These are phyloP conservation scores for Ostrea edulis DNA, from an alignment of 1,140 invertebrate genomes.

Conservation along the genomic window DNA sequence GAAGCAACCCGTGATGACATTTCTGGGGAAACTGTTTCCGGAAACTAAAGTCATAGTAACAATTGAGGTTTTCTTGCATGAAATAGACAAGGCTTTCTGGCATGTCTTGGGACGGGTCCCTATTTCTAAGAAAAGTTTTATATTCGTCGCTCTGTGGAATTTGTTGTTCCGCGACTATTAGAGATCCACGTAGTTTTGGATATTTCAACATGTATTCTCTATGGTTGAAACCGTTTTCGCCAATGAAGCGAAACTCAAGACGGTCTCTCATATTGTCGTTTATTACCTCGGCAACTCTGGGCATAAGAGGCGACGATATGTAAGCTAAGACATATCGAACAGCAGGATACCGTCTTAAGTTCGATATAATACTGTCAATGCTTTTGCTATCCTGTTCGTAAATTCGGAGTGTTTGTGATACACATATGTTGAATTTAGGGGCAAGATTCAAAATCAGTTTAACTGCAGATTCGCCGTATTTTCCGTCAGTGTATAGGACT, in stretches of 20 bases:
- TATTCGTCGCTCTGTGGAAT: constrained; percentile 31
- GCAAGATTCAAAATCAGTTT: not conserved
- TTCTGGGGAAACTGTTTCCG: constrained; percentile 17
- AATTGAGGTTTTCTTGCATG: constrained; percentile 31
- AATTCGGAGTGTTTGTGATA: constrained; percentile 33
- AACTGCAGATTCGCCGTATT: constrained; percentile 42
- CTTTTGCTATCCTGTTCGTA: not conserved
- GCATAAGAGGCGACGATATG: constrained; percentile 35
- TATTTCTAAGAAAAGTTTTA: constrained; percentile 32
- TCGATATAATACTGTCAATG: not conserved
- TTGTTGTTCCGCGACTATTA: constrained; percentile 42
- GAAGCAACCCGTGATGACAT: constrained; percentile 28
- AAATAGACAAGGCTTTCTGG: constrained; percentile 41
- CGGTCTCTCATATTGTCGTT: not conserved
- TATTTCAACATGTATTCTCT: constrained; percentile 6
- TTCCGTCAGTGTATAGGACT: constrained; percentile 32
- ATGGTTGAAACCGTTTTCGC: constrained; percentile 8
- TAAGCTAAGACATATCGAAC: constrained; percentile 21
- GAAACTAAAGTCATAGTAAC: constrained; percentile 47
- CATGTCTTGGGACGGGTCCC: not conserved
- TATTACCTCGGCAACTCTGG: constrained; percentile 1
- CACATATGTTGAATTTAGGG: constrained; percentile 36
- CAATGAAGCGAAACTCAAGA: constrained; percentile 28
- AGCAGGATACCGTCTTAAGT: not conserved
- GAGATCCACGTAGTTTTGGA: not conserved